Conservation (phyloP, 35 echinoderm and acorn worm species). For the Apostichopus japonicus region DNA sequence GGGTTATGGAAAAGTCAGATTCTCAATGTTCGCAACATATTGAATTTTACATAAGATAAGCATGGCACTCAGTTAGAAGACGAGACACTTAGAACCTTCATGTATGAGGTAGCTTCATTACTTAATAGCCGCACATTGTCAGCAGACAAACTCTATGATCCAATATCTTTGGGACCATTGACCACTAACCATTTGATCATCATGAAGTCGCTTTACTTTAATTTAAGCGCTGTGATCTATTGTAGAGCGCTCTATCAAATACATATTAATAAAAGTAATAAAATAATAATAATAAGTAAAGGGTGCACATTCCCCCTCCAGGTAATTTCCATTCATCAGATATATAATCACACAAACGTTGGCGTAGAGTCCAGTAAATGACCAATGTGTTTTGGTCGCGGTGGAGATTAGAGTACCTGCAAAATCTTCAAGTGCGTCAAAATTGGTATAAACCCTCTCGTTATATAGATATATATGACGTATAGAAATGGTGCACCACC, state of each 20-base stretch:
- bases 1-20: constrained; percentile 75
- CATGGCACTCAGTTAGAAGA: constrained; percentile 65
- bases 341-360: background rate
- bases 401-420: constrained; percentile 75
- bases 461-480: constrained; percentile 55
- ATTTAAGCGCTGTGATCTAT: too few relatives aligned
- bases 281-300: too few relatives aligned
- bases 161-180: constrained; percentile 54
- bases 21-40: constrained; percentile 60
- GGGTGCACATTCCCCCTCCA: background rate
- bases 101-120: constrained; percentile 62
- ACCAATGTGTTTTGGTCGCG: constrained; percentile 43
- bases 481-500: background rate
- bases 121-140: too few relatives aligned
- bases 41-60: constrained; percentile 50
- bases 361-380: background rate
- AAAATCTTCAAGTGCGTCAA: constrained; percentile 53
- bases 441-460: constrained; percentile 41
- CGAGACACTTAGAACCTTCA: constrained; percentile 79
- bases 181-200: constrained; percentile 70
- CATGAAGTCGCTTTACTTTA: too few relatives aligned
- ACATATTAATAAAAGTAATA: too few relatives aligned
- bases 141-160: constrained; percentile 50
- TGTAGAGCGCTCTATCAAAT: too few relatives aligned
- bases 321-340: background rate